A percentile compares a stretch with the other conserved stretches of the same genome.
These are phyloP conservation scores for Zapus hudsonius DNA, from an alignment of 2,113 vertebrate species.

Conservation along the genomic window DNA sequence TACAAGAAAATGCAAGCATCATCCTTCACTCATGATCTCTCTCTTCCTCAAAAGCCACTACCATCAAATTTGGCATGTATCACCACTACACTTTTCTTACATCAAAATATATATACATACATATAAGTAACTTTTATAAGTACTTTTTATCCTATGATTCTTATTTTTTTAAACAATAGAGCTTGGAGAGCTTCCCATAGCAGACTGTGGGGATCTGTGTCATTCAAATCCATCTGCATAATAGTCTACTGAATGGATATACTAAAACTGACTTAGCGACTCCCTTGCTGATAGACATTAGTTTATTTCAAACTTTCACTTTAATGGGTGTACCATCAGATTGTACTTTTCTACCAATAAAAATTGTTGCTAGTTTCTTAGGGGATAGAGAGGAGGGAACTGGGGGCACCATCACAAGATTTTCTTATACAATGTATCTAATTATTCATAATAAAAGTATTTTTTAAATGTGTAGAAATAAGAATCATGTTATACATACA, in stretches of 20 bases:
- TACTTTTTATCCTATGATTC: neutral
- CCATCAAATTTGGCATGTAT: neutral
- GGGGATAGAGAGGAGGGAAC: too few relatives aligned
- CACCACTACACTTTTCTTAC: neutral
- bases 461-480: neutral
- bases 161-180: neutral
- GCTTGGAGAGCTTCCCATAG: neutral
- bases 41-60: neutral
- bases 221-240: neutral
- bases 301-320: constrained; percentile 5
- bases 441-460: too few relatives aligned
- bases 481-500: neutral
- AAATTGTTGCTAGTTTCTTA: neutral
- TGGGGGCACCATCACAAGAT: too few relatives aligned
- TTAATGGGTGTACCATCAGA: too few relatives aligned
- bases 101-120: neutral
- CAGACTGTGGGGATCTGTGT: neutral
- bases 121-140: neutral
- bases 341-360: neutral
- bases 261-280: neutral
- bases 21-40: neutral
- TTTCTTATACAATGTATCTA: too few relatives aligned
- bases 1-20: neutral
- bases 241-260: neutral
- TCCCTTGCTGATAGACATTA: neutral